Evolutionary conservation across 2,113 vertebrate genomes (phyloP).

Genomic region (Mormoops blainvillei): DNA sequence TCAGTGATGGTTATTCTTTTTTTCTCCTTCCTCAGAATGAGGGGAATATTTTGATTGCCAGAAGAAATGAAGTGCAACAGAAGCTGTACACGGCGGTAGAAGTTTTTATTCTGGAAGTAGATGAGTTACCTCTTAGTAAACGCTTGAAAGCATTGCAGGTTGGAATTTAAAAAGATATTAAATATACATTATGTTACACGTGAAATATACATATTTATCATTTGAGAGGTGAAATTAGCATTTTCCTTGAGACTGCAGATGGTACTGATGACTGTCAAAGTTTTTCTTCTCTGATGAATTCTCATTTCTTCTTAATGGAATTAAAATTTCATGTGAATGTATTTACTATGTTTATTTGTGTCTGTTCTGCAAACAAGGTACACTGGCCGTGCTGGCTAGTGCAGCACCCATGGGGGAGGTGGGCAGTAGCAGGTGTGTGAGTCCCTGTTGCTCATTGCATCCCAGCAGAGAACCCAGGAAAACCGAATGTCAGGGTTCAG

Average conservation of each 20-base stretch:
- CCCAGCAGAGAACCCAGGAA: background rate
- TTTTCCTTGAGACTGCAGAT: background rate
- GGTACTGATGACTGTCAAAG: background rate
- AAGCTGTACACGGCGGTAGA: constrained; percentile 71
- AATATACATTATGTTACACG: background rate
- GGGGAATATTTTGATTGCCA: constrained; percentile 71
- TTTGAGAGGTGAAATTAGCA: constrained; percentile 16
- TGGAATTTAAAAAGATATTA: constrained; percentile 21
- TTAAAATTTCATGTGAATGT: constrained; percentile 3
- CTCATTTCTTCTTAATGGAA: background rate
- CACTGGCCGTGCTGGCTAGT: background rate
- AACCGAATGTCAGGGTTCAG: background rate
- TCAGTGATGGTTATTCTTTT: constrained; percentile 41
- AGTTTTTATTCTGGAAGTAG: constrained; percentile 79
- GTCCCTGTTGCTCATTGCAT: background rate
- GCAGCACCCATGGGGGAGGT: background rate
- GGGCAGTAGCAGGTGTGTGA: background rate
- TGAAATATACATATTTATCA: background rate
- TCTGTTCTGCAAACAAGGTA: background rate
- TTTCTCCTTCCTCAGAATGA: constrained; percentile 66
- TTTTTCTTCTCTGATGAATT: constrained; percentile 7
- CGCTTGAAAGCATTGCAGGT: constrained; percentile 78
- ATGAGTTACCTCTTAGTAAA: constrained; percentile 73
- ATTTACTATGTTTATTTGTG: background rate
- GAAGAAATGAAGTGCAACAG: constrained; percentile 77